Base-by-base conservation (phyloP, 35 echinoderm and acorn worm species). In the Hemicentrotus pulcherrimus region DNA sequence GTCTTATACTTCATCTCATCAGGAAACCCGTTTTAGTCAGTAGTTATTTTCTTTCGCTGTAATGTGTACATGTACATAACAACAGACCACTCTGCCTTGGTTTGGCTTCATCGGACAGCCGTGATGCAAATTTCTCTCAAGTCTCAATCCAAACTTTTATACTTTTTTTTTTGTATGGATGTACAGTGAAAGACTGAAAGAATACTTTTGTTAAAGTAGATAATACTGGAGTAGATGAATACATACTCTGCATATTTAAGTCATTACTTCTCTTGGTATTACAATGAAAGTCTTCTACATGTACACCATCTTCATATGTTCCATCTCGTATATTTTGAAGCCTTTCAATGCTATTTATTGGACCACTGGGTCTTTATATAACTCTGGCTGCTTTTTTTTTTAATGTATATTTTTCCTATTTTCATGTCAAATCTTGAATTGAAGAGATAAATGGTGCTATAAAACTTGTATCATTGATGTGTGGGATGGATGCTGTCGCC, bases 271-370 rank as follows among this genome's bases (percentile, higher is more conserved):
- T 78, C 4, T 7, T 30, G 19, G 65, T 78, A 78, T 78, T 78
- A 28, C 28, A n/a, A 78, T 28, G 4, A n/a, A 0, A 28, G 65
- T 78, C 65, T 78, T 78, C 65, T 78, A 0, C 35, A 0, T 28
- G n/a, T n/a, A n/a, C 24, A 78, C n/a, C 24, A 30, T 78, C 6
- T 78, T 78, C 7, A 30, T 24, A 78, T 78, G 65, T 78, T 78
- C 65, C 18, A 78, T 78, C 22, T 78, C 28, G 4, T 78, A 78
- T 28, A 22, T 7, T 28, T 78, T 28, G 16, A 78, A 78, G 65
- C 65, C 65, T 78, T 78, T n/a, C 65, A 78, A 28, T 78, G 65
- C 65, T 78, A 78, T 78, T 78, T 78, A 78, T 78, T 78, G 65
- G 65, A 78, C 28, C 65, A 8, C 19, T 78, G 19, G 65, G 28